A percentile compares a stretch with the other conserved stretches of the same genome.
These are phyloP conservation scores for Drosophila nikananu DNA, from an alignment of 1,140 invertebrate species.

Conservation along the genomic window DNA sequence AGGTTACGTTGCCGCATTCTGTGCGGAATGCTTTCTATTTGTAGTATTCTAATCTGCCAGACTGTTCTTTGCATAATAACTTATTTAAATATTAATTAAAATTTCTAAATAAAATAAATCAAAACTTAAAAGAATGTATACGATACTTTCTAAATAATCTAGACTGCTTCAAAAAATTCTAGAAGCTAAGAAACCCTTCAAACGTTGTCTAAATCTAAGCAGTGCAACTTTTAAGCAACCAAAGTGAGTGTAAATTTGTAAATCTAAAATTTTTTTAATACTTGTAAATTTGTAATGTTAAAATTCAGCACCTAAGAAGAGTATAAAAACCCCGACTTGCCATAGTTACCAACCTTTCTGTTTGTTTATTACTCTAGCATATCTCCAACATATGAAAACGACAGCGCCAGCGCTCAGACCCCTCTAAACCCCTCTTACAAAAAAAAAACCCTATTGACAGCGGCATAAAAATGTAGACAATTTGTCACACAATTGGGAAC, in stretches of 20 bases:
- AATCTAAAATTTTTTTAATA: not conserved
- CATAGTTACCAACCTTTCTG: not conserved
- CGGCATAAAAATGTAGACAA: constrained; percentile 67
- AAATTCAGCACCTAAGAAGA: not conserved
- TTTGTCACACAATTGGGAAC: constrained; percentile 78
- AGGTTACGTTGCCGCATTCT: not conserved
- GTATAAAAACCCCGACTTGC: not conserved
- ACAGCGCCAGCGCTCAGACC: not conserved
- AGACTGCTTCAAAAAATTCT: not conserved
- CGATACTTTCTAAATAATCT: too few species aligned
- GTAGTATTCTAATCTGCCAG: too few species aligned
- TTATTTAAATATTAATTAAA: too few species aligned
- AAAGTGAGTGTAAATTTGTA: not conserved
- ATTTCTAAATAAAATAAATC: too few species aligned
- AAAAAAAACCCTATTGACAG: constrained; percentile 44
- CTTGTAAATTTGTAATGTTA: not conserved
- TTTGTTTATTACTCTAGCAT: not conserved
- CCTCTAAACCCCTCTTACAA: not conserved
- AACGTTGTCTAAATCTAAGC: not conserved
- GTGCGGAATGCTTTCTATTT: not conserved
- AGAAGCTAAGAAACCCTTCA: not conserved
- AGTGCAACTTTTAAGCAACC: not conserved
- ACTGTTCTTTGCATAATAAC: too few species aligned
- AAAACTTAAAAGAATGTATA: too few species aligned
- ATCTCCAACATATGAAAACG: not conserved